Percentiles rank a stretch among this genome's conserved stretches.
Conservation (phyloP, 2,888 invertebrate species). For the Orchesella flavescens region DNA sequence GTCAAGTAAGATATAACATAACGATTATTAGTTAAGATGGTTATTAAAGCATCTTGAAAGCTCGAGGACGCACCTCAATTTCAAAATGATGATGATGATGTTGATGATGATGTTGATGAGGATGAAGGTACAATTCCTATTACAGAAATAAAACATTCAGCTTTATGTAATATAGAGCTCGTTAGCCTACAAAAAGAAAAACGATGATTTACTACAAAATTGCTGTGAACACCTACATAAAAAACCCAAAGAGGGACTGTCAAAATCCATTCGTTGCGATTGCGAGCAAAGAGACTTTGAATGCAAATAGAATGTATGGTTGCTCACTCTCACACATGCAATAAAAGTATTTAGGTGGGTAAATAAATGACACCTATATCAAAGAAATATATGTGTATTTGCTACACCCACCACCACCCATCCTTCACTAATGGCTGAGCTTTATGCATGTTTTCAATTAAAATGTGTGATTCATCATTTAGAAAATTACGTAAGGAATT, state of each 20-base stretch:
- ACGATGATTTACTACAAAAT: slow-evolving; percentile 21
- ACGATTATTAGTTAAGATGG: not conserved
- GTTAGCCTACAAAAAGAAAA: slow-evolving; percentile 8
- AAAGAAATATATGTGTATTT: too few species aligned
- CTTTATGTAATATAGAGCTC: slow-evolving; percentile 1
- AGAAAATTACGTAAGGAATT: slow-evolving; percentile 32
- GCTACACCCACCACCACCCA: too few species aligned
- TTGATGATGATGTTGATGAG: too few species aligned
- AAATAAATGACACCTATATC: too few species aligned
- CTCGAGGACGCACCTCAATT: not conserved
- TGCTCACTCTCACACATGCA: not conserved
- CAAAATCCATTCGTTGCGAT: not conserved
- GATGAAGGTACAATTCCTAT: too few species aligned
- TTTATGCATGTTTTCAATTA: slow-evolving; percentile 12
- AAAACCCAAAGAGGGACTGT: slow-evolving; percentile 20
- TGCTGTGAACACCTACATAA: slow-evolving; percentile 35
- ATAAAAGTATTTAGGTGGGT: too few species aligned
- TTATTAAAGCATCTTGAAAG: not conserved
- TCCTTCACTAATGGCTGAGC: too few species aligned
- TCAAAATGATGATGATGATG: too few species aligned
- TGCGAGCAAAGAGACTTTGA: not conserved
- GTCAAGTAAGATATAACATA: too few species aligned
- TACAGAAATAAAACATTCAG: not conserved
- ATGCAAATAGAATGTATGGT: not conserved
- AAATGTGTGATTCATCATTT: slow-evolving; percentile 26